Evolutionary conservation across 2,888 invertebrate species (phyloP).

Genomic region (Cerastis rubricosa): DNA sequence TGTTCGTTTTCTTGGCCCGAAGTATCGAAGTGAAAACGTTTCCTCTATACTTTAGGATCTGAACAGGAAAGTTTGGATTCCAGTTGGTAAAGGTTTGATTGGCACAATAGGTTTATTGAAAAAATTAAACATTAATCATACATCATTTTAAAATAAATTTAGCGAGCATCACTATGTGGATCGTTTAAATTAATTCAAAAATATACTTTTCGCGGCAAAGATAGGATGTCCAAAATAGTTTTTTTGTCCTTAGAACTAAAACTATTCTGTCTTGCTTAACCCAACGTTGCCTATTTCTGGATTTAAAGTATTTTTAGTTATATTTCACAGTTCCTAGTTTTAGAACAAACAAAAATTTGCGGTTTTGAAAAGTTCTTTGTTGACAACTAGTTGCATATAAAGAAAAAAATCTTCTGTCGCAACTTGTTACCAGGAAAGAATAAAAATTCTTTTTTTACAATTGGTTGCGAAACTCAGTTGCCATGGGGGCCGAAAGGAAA

Average conservation of each 20-base stretch:
- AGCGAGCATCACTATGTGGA: background rate
- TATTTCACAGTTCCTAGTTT: no score
- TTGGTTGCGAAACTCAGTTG: no score
- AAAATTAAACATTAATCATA: background rate
- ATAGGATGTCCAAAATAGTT: background rate
- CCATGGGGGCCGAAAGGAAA: no score
- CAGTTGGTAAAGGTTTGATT: no score
- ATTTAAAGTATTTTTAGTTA: background rate
- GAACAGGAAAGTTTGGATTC: no score
- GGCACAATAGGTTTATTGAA: background rate
- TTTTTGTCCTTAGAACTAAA: background rate
- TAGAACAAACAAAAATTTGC: no score
- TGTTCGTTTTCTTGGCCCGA: constrained; percentile 30
- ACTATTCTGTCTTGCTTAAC: background rate
- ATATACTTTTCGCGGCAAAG: background rate
- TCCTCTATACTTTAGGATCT: background rate
- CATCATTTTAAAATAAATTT: background rate
- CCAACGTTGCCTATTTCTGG: background rate
- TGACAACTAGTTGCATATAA: no score
- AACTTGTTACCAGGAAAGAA: no score
- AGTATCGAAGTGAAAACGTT: constrained; percentile 39
- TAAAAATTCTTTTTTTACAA: no score
- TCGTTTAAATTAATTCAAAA: background rate
- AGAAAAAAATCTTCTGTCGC: no score
- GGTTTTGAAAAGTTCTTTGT: no score